Evolutionary conservation across 2,888 invertebrate species (phyloP).

Genomic region (Acanthopleura granulata): DNA sequence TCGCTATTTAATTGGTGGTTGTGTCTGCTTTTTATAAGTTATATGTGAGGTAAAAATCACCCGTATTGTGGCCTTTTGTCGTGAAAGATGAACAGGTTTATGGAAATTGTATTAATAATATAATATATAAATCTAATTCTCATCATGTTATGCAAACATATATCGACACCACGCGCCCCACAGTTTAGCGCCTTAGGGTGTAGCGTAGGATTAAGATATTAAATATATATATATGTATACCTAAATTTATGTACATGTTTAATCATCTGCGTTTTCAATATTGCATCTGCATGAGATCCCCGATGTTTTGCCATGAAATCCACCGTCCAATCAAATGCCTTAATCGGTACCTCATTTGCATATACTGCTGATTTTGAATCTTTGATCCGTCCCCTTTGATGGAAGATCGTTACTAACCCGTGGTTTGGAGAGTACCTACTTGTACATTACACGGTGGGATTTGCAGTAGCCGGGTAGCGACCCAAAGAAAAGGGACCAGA

Average conservation of each 20-base stretch:
- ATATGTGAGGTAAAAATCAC: too few relatives aligned
- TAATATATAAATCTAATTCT: too few relatives aligned
- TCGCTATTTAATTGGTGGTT: neutral
- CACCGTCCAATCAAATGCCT: constrained; percentile 12
- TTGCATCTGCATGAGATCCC: neutral
- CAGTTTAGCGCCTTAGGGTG: too few relatives aligned
- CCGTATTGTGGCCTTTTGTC: too few relatives aligned
- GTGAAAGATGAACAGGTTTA: too few relatives aligned
- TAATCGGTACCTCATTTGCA: constrained; percentile 7
- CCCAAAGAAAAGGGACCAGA: constrained; percentile 11
- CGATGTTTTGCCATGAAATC: neutral
- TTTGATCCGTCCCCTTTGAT: neutral
- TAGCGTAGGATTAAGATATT: too few relatives aligned
- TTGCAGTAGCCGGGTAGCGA: neutral
- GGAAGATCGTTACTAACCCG: neutral
- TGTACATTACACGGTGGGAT: neutral
- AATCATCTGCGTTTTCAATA: too few relatives aligned
- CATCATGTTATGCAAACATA: too few relatives aligned
- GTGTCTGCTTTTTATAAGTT: too few relatives aligned
- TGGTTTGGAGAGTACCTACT: neutral
- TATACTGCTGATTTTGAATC: neutral
- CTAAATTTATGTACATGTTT: neutral
- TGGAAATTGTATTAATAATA: too few relatives aligned
- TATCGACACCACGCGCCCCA: too few relatives aligned
- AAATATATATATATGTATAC: neutral